A percentile compares a stretch with the other conserved stretches of the same genome.
Evolutionary conservation across 2,113 vertebrate species (phyloP).

Genomic region (Guaruba guarouba): DNA sequence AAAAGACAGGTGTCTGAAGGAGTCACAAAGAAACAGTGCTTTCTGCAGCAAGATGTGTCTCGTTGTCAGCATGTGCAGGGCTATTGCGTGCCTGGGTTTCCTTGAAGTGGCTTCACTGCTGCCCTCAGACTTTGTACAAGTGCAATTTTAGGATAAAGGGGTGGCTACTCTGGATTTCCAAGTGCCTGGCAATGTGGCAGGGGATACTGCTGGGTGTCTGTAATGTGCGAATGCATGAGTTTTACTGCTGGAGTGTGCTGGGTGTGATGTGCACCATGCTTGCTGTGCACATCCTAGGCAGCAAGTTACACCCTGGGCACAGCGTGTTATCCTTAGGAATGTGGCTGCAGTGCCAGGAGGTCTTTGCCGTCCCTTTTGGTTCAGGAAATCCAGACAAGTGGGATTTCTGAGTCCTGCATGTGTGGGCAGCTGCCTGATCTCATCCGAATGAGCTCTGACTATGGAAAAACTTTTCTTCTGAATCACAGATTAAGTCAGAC

Average conservation of each 20-base stretch:
- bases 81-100: neutral
- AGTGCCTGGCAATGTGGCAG: accelerated
- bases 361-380: accelerated
- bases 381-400: neutral
- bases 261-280: accelerated
- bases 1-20: neutral
- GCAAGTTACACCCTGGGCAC: neutral
- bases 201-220: neutral
- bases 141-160: neutral
- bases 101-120: neutral
- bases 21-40: neutral
- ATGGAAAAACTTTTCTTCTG: neutral
- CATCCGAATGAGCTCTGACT: neutral
- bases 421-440: neutral
- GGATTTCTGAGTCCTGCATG: neutral
- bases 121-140: neutral
- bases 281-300: neutral
- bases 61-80: accelerated
- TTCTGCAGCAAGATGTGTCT: neutral
- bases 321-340: accelerated
- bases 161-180: neutral
- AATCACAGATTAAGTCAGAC: neutral
- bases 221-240: accelerated
- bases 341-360: neutral
- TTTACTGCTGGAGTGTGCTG: neutral